Evolutionary conservation across 2,888 invertebrate genomes (phyloP).

Genomic region (Mesorhabditis spiculigera): DNA sequence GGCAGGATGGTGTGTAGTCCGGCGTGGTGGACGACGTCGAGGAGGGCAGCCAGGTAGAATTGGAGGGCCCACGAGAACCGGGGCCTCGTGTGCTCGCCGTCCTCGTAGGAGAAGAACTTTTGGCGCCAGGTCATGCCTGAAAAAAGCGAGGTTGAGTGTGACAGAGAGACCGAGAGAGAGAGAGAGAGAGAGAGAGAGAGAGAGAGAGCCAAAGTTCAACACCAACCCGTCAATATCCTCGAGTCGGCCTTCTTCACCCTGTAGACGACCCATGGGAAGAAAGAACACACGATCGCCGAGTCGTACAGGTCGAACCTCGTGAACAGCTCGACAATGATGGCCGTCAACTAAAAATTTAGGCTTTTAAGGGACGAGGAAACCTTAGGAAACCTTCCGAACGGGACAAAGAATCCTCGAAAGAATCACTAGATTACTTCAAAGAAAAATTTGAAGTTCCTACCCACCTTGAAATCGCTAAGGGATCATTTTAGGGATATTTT

Average conservation of each 20-base stretch:
- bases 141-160: not conserved
- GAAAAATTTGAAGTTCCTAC: constrained; percentile 10
- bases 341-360: constrained; percentile 28
- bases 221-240: constrained; percentile 68
- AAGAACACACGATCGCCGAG: constrained; percentile 72
- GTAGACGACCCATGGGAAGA: constrained; percentile 69
- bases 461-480: too few relatives aligned
- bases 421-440: constrained; percentile 7
- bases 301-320: constrained; percentile 70
- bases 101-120: constrained; percentile 67
- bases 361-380: not conserved
- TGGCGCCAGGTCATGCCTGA: constrained; percentile 73
- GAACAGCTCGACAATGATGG: constrained; percentile 68
- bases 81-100: constrained; percentile 32
- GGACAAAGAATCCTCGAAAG: not conserved
- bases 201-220: not conserved
- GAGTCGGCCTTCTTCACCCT: constrained; percentile 64
- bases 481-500: too few relatives aligned
- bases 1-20: constrained; percentile 48
- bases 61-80: constrained; percentile 28
- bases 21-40: constrained; percentile 42
- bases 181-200: not conserved
- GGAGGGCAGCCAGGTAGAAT: constrained; percentile 30
- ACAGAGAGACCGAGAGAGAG: constrained; percentile 3
- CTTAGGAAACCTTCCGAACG: not conserved